Percentiles rank a stretch among this genome's conserved stretches.
Evolutionary conservation across 2,797 vertebrate genomes (phyloP).

Genomic region (Acrossocheilus wenchowensis): DNA sequence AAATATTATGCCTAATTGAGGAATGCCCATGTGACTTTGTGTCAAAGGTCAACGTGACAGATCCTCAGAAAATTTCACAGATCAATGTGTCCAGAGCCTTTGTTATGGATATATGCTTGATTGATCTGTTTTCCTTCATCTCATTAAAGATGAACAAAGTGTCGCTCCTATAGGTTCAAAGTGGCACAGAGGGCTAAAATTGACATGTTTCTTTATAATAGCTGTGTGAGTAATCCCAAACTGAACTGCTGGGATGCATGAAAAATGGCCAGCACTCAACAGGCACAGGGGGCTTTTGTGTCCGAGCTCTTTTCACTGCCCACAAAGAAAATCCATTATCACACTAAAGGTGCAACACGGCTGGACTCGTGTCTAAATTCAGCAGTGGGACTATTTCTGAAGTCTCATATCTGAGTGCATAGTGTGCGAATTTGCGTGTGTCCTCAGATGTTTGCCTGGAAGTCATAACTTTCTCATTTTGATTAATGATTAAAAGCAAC

Average conservation of each 20-base stretch:
- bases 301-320: not conserved
- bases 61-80: not conserved
- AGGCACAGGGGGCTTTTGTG: slow-evolving; percentile 1
- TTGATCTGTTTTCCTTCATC: not conserved
- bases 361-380: slow-evolving; percentile 4
- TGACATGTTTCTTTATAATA: not conserved
- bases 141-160: slow-evolving; percentile 11
- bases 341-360: not conserved
- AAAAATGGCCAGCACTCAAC: not conserved
- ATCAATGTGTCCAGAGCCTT: slow-evolving; percentile 14
- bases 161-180: not conserved
- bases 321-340: slow-evolving; percentile 27
- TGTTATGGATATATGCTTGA: not conserved
- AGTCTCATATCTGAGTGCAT: not conserved
- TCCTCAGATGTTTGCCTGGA: not conserved
- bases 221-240: slow-evolving; percentile 2
- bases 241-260: not conserved
- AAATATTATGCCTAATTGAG: slow-evolving; percentile 43
- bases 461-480: not conserved
- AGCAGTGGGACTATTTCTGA: not conserved
- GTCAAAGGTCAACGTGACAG: slow-evolving; percentile 35
- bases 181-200: not conserved
- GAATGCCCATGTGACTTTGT: slow-evolving; percentile 19
- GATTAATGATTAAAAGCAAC: not conserved
- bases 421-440: not conserved